Evolutionary conservation across 2,113 vertebrate species (phyloP).

Genomic region (Syrmaticus mikado): DNA sequence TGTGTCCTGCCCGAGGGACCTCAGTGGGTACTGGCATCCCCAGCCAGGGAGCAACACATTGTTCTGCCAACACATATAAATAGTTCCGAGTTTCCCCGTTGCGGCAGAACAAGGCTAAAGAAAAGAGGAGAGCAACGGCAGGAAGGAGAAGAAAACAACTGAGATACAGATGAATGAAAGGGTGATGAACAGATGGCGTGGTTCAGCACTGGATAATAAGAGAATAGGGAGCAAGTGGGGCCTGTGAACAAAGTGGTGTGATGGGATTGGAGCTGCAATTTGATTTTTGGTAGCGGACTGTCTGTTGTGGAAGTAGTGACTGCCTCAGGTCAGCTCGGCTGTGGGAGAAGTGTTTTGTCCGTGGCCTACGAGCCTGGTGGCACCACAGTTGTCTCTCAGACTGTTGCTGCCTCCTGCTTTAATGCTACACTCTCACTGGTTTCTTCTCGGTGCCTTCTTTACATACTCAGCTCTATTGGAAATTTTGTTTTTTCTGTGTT

Average conservation of each 20-base stretch:
- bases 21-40: not conserved
- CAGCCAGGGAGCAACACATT: not conserved
- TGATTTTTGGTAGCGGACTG: not conserved
- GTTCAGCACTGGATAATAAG: not conserved
- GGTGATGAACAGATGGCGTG: not conserved
- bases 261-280: not conserved
- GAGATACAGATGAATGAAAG: not conserved
- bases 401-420: accelerated
- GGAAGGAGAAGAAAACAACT: not conserved
- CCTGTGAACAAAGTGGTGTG: not conserved
- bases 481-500: not conserved
- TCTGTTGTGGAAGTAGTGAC: not conserved
- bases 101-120: not conserved
- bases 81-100: not conserved
- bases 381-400: not conserved
- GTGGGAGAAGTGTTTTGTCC: not conserved
- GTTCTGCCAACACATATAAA: not conserved
- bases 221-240: not conserved
- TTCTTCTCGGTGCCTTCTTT: not conserved
- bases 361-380: not conserved
- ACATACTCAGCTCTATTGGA: not conserved
- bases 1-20: not conserved
- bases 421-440: not conserved
- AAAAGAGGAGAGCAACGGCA: not conserved
- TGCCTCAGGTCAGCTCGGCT: not conserved